phyloP scores from a whole-genome alignment of 2,113 vertebrate species.

The Condylura cristata region DNA sequence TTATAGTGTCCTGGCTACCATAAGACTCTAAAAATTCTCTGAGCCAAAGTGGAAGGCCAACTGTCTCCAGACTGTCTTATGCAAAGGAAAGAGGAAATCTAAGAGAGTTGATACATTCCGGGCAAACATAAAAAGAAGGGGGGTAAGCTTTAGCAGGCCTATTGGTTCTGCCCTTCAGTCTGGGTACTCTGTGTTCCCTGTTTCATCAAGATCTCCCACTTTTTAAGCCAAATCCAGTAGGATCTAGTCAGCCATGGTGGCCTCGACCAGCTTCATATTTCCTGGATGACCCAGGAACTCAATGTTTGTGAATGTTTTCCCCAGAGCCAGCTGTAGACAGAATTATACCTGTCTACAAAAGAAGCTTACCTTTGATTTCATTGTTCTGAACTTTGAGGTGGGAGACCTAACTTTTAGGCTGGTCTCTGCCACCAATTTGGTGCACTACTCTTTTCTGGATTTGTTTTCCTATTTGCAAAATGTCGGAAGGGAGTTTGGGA shows the following conservation, averaged over 20 bases:
- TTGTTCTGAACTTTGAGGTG: neutral
- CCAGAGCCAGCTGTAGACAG: neutral
- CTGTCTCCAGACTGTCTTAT: neutral
- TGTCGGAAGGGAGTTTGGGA: neutral
- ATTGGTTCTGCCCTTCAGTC: neutral
- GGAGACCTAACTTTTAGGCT: neutral
- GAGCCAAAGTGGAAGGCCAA: neutral
- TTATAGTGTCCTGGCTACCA: neutral
- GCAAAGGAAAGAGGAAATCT: neutral
- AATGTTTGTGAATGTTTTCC: neutral
- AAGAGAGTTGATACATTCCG: neutral
- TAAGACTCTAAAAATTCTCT: slow-evolving; percentile 10
- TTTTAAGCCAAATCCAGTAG: neutral
- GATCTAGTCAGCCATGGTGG: neutral
- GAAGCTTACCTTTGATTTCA: neutral
- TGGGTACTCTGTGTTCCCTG: neutral
- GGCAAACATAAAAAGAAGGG: neutral
- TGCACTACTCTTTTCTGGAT: neutral
- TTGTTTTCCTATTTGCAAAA: neutral
- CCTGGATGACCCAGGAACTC: neutral
- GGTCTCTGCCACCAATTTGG: neutral
- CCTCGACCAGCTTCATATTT: neutral
- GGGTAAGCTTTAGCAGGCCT: neutral
- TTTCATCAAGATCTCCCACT: neutral
- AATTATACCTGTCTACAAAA: neutral